Percentiles rank a stretch among this genome's conserved stretches.
phyloP scores from a whole-genome alignment of 2,888 invertebrate species.

The Rhingia rostrata region DNA sequence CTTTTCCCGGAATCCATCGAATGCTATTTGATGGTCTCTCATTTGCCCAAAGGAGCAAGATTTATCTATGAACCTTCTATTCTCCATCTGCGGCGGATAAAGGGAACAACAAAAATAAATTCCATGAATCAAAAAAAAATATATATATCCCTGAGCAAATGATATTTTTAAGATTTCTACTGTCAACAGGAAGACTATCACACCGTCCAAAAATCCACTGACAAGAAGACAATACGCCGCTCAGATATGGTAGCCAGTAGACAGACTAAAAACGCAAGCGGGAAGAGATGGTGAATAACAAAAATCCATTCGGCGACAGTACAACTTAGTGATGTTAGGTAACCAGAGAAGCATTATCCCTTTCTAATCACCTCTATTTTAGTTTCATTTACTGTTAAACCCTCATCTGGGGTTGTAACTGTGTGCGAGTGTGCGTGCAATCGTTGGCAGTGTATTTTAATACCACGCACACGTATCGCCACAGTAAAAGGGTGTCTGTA shows the following conservation, averaged over 20 bases:
- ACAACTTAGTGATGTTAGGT: conserved; percentile 5
- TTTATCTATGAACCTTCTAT: conserved; percentile 1
- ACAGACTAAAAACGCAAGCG: conserved; percentile 3
- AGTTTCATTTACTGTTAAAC: conserved; percentile 36
- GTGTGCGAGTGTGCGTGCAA: neutral
- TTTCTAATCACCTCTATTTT: conserved; percentile 38
- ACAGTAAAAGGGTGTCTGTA: conserved; percentile 10
- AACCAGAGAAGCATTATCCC: conserved; percentile 27
- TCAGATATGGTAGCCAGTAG: neutral
- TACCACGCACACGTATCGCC: neutral
- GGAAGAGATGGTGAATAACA: neutral
- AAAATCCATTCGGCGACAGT: conserved; percentile 16
- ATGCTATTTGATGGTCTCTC: neutral
- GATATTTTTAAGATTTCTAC: conserved; percentile 7
- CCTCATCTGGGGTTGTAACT: neutral
- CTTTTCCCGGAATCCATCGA: neutral
- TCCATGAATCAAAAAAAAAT: conserved; percentile 13
- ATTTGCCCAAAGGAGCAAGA: neutral
- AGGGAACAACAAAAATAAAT: neutral
- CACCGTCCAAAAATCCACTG: conserved; percentile 4
- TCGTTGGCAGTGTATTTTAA: neutral
- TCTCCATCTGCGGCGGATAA: neutral
- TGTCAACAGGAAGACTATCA: conserved; percentile 40
- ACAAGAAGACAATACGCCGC: conserved; percentile 7
- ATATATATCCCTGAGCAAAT: conserved; percentile 1